Evolutionary conservation across 2,113 vertebrate species (phyloP).

Genomic region (Mesembrinibis cayennensis): DNA sequence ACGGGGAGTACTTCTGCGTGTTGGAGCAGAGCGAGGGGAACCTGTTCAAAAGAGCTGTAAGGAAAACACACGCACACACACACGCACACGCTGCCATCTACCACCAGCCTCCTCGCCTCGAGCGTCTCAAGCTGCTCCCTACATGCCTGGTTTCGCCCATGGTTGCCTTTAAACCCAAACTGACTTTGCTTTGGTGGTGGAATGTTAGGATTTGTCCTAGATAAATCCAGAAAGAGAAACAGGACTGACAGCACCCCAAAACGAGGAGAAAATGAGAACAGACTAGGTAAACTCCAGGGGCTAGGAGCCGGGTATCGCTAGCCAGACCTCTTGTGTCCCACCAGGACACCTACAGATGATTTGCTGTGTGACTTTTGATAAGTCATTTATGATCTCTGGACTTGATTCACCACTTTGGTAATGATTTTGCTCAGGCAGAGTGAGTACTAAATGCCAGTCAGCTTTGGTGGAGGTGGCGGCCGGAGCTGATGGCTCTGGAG

Average conservation of each 20-base stretch:
- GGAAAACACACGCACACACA: neutral
- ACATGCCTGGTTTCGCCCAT: slow-evolving; percentile 62
- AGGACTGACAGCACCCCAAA: neutral
- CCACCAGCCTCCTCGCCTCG: neutral
- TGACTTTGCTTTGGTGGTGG: neutral
- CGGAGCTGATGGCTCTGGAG: neutral
- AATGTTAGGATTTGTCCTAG: slow-evolving; percentile 12
- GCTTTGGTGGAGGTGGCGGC: neutral
- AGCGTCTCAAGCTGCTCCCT: neutral
- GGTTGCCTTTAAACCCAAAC: slow-evolving; percentile 43
- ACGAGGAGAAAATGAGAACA: neutral
- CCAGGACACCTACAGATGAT: neutral
- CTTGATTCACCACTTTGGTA: neutral
- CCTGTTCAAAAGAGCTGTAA: neutral
- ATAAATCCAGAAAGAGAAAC: neutral
- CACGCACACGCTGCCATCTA: neutral
- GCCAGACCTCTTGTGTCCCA: neutral
- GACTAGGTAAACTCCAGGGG: neutral
- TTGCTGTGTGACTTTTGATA: neutral
- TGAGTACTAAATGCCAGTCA: accelerated
- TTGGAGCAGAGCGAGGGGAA: neutral
- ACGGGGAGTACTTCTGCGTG: neutral
- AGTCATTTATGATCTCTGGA: neutral
- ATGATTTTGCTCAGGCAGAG: neutral
- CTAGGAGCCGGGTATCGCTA: neutral